phyloP scores from a whole-genome alignment of 2,888 invertebrate species.

The Orchesellides sinensis region DNA sequence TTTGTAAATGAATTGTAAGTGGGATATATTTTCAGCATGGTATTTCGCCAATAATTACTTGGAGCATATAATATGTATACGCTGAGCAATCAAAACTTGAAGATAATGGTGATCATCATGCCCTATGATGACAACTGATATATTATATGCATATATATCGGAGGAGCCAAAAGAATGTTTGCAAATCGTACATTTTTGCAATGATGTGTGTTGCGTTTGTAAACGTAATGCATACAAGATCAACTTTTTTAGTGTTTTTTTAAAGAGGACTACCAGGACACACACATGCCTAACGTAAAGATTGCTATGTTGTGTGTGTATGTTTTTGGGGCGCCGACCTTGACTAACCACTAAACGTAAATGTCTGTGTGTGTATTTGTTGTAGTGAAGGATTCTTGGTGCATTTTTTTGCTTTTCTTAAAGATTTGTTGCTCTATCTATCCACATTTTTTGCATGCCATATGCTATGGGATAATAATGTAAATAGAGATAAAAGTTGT shows the following conservation, averaged over 20 bases:
- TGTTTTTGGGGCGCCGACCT: slow-evolving; percentile 65
- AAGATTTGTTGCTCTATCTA: neutral
- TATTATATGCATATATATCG: neutral
- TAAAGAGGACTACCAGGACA: slow-evolving; percentile 14
- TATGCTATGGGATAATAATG: too few species aligned
- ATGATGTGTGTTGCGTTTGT: neutral
- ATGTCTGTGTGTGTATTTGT: slow-evolving; percentile 5
- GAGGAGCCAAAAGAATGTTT: neutral
- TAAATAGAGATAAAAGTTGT: too few species aligned
- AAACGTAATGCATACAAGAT: neutral
- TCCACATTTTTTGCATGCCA: neutral
- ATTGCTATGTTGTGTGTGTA: slow-evolving; percentile 49
- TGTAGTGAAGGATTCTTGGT: neutral
- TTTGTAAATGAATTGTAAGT: too few species aligned
- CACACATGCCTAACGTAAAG: slow-evolving; percentile 23
- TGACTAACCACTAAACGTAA: slow-evolving; percentile 45
- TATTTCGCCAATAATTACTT: neutral
- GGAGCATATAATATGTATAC: neutral
- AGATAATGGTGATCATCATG: neutral
- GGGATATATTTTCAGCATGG: too few species aligned
- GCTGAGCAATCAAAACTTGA: neutral
- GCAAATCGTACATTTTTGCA: neutral
- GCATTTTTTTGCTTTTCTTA: neutral
- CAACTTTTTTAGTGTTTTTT: slow-evolving; percentile 27
- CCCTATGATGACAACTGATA: neutral